Evolutionary conservation across 2,888 invertebrate species (phyloP).

Genomic region (Chouioia cunea): DNA sequence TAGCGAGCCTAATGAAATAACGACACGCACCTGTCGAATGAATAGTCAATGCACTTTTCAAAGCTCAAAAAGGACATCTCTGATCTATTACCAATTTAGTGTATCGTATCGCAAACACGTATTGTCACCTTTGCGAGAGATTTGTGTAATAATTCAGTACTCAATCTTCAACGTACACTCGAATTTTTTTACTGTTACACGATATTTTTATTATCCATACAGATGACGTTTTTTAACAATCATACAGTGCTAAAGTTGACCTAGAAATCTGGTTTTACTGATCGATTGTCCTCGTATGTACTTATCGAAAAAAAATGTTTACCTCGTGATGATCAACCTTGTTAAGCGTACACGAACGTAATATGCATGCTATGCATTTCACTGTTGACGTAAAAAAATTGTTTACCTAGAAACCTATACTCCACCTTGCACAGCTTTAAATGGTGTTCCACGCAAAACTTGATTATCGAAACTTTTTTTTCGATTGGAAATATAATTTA

Average conservation of each 20-base stretch:
- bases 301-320: constrained; percentile 21
- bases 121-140: constrained; percentile 14
- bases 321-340: constrained; percentile 16
- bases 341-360: constrained; percentile 20
- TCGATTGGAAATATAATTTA: no score
- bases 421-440: constrained; percentile 39
- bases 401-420: constrained; percentile 31
- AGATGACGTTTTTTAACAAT: no score
- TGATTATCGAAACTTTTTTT: no score
- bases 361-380: constrained; percentile 16
- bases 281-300: constrained; percentile 30
- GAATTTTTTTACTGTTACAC: no score
- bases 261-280: constrained; percentile 31
- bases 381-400: constrained; percentile 43
- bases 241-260: background rate
- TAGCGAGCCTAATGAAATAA: constrained; percentile 19
- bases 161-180: no score
- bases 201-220: no score
- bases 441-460: no score
- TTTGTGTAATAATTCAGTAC: background rate
- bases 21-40: constrained; percentile 16
- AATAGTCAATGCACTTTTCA: constrained; percentile 33
- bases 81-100: constrained; percentile 1
- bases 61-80: constrained; percentile 6
- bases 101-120: background rate